A percentile compares a stretch with the other conserved stretches of the same genome.
phyloP scores from a whole-genome alignment of 2,113 vertebrate species.

The Cairina moschata region DNA sequence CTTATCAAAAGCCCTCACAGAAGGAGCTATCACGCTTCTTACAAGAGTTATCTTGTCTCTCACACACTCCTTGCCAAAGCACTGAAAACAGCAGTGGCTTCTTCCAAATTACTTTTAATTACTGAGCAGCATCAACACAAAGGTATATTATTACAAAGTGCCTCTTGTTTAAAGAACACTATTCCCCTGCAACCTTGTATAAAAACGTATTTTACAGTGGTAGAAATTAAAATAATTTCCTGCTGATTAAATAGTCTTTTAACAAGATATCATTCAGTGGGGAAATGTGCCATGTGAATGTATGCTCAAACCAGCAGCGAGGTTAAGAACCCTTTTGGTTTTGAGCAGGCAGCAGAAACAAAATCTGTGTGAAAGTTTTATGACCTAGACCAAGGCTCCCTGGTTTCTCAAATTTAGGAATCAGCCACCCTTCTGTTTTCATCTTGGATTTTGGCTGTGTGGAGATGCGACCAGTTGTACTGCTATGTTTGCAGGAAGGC shows the following conservation, averaged over 20 bases:
- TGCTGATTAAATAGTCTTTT: conserved; percentile 3
- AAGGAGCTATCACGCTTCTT: neutral
- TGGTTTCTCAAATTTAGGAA: neutral
- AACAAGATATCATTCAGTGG: neutral
- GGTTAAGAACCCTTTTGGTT: neutral
- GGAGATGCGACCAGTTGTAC: neutral
- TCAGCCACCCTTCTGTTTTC: neutral
- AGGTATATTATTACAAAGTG: neutral
- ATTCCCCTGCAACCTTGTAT: neutral
- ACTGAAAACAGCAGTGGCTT: neutral
- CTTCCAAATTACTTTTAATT: conserved; percentile 20
- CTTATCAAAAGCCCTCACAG: neutral
- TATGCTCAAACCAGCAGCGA: neutral
- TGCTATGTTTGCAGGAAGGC: rapidly evolving
- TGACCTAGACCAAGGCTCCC: rapidly evolving
- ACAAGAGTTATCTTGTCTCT: neutral
- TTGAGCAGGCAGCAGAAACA: neutral
- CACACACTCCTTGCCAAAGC: neutral
- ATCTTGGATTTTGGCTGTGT: neutral
- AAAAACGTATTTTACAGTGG: neutral
- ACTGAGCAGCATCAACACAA: neutral
- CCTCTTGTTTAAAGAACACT: neutral
- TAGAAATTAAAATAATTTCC: neutral
- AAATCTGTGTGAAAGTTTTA: neutral
- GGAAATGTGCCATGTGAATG: neutral